These are phyloP conservation scores for Zaprionus capensis DNA, from an alignment of 1,140 invertebrate species.

Conservation along the genomic window DNA sequence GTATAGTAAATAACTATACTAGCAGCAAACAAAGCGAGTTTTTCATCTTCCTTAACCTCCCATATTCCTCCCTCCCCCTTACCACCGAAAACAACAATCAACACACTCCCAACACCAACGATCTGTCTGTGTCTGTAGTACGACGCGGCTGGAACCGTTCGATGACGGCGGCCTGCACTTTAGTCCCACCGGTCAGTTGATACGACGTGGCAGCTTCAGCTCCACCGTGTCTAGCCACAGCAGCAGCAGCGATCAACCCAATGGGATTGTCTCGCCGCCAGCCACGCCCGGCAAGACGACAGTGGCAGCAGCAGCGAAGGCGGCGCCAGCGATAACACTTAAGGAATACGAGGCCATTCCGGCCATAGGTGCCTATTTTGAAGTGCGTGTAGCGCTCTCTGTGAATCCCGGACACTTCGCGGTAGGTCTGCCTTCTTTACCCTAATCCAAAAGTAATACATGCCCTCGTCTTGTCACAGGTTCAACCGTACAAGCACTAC, in stretches of 20 bases:
- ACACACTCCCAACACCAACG: neutral
- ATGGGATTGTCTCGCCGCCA: conserved; percentile 44
- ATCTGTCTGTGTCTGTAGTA: conserved; percentile 37
- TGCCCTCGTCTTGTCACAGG: conserved; percentile 32
- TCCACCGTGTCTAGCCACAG: conserved; percentile 69
- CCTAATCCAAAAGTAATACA: neutral
- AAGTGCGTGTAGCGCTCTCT: conserved; percentile 72
- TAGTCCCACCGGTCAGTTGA: conserved; percentile 54
- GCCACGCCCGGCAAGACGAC: conserved; percentile 53
- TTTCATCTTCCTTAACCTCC: conserved; percentile 40
- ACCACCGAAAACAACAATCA: neutral
- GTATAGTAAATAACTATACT: conserved; percentile 34
- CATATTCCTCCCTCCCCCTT: neutral
- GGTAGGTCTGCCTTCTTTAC: conserved; percentile 35
- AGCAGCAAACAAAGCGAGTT: conserved; percentile 28
- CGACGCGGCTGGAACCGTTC: conserved; percentile 52
- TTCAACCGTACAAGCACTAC: conserved; percentile 79
- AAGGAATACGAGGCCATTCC: conserved; percentile 73
- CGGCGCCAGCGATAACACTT: conserved; percentile 20
- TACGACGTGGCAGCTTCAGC: conserved; percentile 60
- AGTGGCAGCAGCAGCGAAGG: neutral
- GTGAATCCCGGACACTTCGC: conserved; percentile 77
- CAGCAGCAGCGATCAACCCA: conserved; percentile 54
- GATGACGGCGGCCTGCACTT: conserved; percentile 59
- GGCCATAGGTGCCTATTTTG: conserved; percentile 67